Conservation (phyloP, 1,140 invertebrate species). For the Micrasema minimum region DNA sequence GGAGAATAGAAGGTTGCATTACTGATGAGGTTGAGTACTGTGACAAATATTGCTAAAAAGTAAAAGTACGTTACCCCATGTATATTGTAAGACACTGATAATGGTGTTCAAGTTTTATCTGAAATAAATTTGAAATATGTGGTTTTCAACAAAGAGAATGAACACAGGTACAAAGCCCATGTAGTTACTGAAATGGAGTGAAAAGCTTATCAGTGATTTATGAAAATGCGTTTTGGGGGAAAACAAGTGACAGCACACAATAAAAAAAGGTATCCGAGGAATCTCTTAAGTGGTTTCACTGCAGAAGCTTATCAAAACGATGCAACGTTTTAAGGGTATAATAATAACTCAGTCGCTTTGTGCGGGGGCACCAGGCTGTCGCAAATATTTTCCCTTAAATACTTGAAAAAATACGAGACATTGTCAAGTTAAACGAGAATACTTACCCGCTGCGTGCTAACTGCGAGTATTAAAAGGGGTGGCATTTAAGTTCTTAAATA, state of each 20-base stretch:
- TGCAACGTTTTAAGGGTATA: slow-evolving; percentile 35
- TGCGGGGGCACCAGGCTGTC: not conserved
- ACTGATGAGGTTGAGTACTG: too few species aligned
- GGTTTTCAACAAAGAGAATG: too few species aligned
- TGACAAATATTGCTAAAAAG: too few species aligned
- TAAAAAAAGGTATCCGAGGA: slow-evolving; percentile 25
- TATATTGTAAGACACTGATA: too few species aligned
- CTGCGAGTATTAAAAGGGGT: slow-evolving; percentile 33
- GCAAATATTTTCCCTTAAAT: slow-evolving; percentile 37
- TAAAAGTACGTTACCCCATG: too few species aligned
- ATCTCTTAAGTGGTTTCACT: slow-evolving; percentile 20
- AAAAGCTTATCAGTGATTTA: slow-evolving; percentile 32
- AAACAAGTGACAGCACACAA: slow-evolving; percentile 22
- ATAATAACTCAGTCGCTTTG: slow-evolving; percentile 25
- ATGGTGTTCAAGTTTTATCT: not conserved
- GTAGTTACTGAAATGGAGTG: slow-evolving; percentile 17
- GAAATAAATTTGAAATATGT: too few species aligned
- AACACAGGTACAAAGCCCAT: not conserved
- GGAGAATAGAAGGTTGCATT: too few species aligned
- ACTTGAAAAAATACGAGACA: not conserved
- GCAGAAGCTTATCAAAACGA: slow-evolving; percentile 33
- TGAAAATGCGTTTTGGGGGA: slow-evolving; percentile 24
- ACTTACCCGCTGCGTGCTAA: slow-evolving; percentile 17
- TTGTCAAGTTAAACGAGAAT: slow-evolving; percentile 26
- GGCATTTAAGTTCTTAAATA: slow-evolving; percentile 48